phyloP scores from a whole-genome alignment of 2,888 invertebrate species.

The Chaetoderma sp. region DNA sequence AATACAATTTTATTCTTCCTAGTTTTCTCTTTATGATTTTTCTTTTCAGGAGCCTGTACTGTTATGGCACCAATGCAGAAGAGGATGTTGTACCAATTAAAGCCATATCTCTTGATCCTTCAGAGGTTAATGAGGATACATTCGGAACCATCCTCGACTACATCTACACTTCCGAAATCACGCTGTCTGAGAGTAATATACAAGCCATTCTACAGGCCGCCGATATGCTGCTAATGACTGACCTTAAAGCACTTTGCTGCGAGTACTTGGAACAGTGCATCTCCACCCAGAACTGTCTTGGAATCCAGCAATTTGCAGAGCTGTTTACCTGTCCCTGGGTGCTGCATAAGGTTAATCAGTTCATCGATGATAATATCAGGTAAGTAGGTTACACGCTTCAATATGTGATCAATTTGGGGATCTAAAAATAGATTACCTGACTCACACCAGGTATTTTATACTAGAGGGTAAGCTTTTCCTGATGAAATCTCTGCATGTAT shows the following conservation, averaged over 20 bases:
- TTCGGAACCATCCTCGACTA: slow-evolving; percentile 55
- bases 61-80: slow-evolving; percentile 25
- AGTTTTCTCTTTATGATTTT: background rate
- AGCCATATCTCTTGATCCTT: slow-evolving; percentile 35
- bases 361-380: slow-evolving; percentile 70
- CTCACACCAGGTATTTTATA: too few species aligned
- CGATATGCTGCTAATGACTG: slow-evolving; percentile 53
- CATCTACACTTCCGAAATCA: slow-evolving; percentile 57
- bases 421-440: too few species aligned
- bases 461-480: too few species aligned
- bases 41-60: slow-evolving; percentile 33
- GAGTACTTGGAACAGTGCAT: slow-evolving; percentile 58
- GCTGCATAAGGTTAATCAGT: slow-evolving; percentile 46
- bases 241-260: slow-evolving; percentile 57
- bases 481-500: too few species aligned
- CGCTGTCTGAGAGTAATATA: slow-evolving; percentile 52
- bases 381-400: too few species aligned
- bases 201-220: slow-evolving; percentile 57
- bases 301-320: slow-evolving; percentile 90
- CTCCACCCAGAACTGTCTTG: slow-evolving; percentile 80
- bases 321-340: slow-evolving; percentile 53
- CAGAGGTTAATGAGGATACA: slow-evolving; percentile 41
- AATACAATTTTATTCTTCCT: too few species aligned
- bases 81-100: slow-evolving; percentile 28
- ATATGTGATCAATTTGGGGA: background rate